Evolutionary conservation across 2,113 vertebrate genomes (phyloP), one percentile per base, ranked within the genome.

Genomic region (Ranitomeya imitator): DNA sequence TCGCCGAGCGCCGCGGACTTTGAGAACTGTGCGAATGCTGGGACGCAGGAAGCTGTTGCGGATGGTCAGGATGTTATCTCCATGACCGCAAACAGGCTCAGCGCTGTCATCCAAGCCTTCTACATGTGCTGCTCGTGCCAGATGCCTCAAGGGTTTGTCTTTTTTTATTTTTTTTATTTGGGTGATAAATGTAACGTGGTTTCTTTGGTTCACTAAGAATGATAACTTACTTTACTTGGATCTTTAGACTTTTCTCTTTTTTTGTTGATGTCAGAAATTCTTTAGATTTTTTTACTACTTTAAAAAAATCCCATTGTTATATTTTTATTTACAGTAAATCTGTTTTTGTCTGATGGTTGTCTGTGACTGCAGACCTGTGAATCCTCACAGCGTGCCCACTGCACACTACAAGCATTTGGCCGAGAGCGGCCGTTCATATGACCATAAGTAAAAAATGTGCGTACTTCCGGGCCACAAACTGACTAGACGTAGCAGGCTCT

Each of bases 111-210:
- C 92, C 98, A 99, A 92, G 97, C 97, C 19, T 99, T 99, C 93
- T 99, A 99, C 90, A 96, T 99, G 97, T 97, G 97, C 95, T 99
- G 98, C 89, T 99, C 98, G 88, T 99, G 97, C 93, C 98, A 99
- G 95, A 99, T 99, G 98, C 98, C 98, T 91, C 97, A 95, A 76
- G 97, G 98, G 98, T 98, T 94, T 95, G 96, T 90, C 89, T 90
- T 7, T 81, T 11, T 92, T 90, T 7, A 61, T 11, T 92, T 85
- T 0, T 51, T 79, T 92, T 84, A 19, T 69, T 77, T 90, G 76
- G 21, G 11, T 71, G 31, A 21, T 76, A 21, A 76, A 76, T 52
- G 45, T 76, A 10, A 10, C 51, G 45, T 76, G 45, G 16, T 52
- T 31, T 51, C 15, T 8, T 16, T 10, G 45, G 19, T 18, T 37